phyloP scores from a whole-genome alignment of 2,113 vertebrate species.

The Atherinomorus stipes region DNA sequence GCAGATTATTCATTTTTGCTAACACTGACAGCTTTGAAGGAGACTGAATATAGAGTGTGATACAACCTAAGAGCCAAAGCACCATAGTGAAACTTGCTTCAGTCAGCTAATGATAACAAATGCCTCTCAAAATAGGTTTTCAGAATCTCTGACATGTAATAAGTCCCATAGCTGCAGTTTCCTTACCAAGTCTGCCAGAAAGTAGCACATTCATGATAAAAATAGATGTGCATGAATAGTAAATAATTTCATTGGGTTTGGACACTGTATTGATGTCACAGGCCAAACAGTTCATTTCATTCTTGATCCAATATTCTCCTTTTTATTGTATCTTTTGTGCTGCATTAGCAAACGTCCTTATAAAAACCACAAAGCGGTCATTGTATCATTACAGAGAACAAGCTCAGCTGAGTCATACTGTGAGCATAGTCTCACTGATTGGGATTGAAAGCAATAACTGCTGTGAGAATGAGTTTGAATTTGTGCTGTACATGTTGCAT shows the following conservation, averaged over 20 bases:
- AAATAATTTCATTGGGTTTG: constrained; percentile 43
- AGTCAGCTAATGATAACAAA: constrained; percentile 31
- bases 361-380: constrained; percentile 45
- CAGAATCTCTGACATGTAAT: constrained; percentile 30
- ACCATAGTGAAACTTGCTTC: constrained; percentile 20
- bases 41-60: constrained; percentile 25
- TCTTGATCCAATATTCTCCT: constrained; percentile 16
- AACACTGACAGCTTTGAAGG: constrained; percentile 17
- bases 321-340: constrained; percentile 43
- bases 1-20: constrained; percentile 20
- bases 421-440: constrained; percentile 32
- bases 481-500: constrained; percentile 11
- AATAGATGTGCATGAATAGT: constrained; percentile 37
- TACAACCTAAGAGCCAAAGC: constrained; percentile 23
- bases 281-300: constrained; percentile 27
- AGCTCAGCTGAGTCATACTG: constrained; percentile 49
- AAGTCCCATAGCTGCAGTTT: constrained; percentile 26
- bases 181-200: constrained; percentile 41
- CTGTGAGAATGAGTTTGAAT: constrained; percentile 24
- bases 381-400: constrained; percentile 25
- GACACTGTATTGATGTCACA: constrained; percentile 35
- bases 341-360: constrained; percentile 31
- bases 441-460: constrained; percentile 65
- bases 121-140: constrained; percentile 36
- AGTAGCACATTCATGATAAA: constrained; percentile 46